Evolutionary conservation across 1,140 invertebrate genomes (phyloP).

Genomic region (Physella acuta): DNA sequence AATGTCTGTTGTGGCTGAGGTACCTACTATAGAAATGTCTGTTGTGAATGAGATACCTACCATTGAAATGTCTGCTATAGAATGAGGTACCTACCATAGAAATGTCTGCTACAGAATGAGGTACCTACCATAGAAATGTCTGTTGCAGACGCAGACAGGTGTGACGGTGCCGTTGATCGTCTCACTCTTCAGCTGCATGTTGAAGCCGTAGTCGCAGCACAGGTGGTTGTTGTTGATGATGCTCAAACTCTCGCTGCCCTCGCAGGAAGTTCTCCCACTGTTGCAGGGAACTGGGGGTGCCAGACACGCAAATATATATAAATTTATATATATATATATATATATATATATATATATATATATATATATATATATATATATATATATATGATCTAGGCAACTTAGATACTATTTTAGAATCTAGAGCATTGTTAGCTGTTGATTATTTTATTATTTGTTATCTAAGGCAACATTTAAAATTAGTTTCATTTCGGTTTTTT

Average conservation of each 20-base stretch:
- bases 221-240: constrained; percentile 11
- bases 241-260: not conserved
- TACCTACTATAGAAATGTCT: too few species aligned
- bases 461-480: too few species aligned
- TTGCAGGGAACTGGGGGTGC: not conserved
- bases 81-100: too few species aligned
- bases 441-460: too few species aligned
- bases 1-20: too few species aligned
- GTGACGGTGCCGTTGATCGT: not conserved
- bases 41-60: too few species aligned
- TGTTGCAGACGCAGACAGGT: not conserved
- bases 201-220: constrained; percentile 5
- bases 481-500: too few species aligned
- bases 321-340: not conserved
- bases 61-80: too few species aligned
- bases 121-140: constrained; percentile 6
- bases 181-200: constrained; percentile 6
- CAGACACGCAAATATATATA: not conserved
- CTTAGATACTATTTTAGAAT: too few species aligned
- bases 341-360: not conserved
- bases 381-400: too few species aligned
- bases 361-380: constrained; percentile 1
- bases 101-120: too few species aligned
- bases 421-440: too few species aligned
- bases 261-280: not conserved